Conservation (phyloP, 1,140 invertebrate genomes). For the Venustaconcha ellipsiformis region DNA sequence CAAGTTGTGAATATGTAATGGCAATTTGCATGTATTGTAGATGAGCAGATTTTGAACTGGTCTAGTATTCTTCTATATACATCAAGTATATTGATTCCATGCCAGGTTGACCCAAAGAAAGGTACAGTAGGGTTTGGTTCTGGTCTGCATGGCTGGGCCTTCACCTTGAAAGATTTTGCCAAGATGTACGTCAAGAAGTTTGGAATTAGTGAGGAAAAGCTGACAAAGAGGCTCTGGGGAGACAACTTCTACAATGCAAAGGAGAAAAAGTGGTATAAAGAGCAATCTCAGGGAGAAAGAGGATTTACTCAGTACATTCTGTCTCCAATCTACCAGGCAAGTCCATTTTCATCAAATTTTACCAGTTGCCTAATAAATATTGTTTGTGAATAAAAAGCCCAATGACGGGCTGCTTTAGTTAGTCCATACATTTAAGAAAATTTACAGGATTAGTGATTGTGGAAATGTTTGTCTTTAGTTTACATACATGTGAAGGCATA, state of each 20-base stretch:
- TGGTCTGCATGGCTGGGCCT: conserved; percentile 99
- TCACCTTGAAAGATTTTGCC: conserved; percentile 99
- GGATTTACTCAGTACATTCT: conserved; percentile 99
- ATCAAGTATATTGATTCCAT: conserved; percentile 4
- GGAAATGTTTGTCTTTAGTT: no score
- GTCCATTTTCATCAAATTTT: not conserved
- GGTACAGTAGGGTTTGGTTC: conserved; percentile 99
- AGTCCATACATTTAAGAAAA: no score
- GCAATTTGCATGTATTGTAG: no score
- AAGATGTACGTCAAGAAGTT: conserved; percentile 99
- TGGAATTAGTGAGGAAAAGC: conserved; percentile 94
- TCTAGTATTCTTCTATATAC: no score
- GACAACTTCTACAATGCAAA: conserved; percentile 95
- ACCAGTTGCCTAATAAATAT: no score
- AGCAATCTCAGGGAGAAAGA: conserved; percentile 88
- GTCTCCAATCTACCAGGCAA: conserved; percentile 97
- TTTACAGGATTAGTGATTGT: no score
- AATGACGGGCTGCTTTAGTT: no score
- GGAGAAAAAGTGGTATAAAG: conserved; percentile 95
- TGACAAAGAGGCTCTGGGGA: conserved; percentile 95
- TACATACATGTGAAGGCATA: no score
- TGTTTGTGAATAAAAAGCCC: no score
- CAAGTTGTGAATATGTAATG: no score
- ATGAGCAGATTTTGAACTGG: no score
- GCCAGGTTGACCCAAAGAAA: conserved; percentile 91